These are phyloP conservation scores for Myotis davidii DNA, from an alignment of 2,113 vertebrate species.

Conservation along the genomic window DNA sequence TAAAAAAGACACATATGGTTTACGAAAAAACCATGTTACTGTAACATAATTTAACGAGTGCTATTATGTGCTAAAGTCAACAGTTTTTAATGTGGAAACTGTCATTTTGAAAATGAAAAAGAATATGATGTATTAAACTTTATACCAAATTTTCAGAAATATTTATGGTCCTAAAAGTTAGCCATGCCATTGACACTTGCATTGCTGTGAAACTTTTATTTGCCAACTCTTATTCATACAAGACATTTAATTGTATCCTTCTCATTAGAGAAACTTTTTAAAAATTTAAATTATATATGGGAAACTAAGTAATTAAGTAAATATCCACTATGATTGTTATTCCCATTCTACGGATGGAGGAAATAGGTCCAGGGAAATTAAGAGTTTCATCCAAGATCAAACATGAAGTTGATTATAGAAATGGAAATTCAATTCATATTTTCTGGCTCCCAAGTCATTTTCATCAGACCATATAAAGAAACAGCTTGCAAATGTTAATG, in stretches of 20 bases:
- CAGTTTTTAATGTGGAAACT: not conserved
- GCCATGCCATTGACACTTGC: not conserved
- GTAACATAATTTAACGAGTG: not conserved
- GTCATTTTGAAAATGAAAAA: constrained; percentile 38
- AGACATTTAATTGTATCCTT: not conserved
- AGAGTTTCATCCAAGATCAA: constrained; percentile 2
- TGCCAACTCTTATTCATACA: not conserved
- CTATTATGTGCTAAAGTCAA: not conserved
- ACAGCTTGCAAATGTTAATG: constrained; percentile 75
- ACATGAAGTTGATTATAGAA: not conserved
- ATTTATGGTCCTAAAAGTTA: not conserved
- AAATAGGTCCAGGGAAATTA: not conserved
- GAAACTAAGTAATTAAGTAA: not conserved
- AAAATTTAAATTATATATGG: not conserved
- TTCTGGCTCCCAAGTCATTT: constrained; percentile 61
- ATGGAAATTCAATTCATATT: constrained; percentile 59
- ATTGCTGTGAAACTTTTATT: constrained; percentile 20
- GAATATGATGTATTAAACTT: not conserved
- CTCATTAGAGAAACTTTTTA: not conserved
- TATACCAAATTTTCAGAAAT: not conserved
- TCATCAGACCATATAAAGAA: constrained; percentile 60
- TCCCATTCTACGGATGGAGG: constrained; percentile 29
- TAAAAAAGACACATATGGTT: not conserved
- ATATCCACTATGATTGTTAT: not conserved
- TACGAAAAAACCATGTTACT: not conserved